Conservation (phyloP, 1,140 invertebrate species). For the Periplaneta americana region DNA sequence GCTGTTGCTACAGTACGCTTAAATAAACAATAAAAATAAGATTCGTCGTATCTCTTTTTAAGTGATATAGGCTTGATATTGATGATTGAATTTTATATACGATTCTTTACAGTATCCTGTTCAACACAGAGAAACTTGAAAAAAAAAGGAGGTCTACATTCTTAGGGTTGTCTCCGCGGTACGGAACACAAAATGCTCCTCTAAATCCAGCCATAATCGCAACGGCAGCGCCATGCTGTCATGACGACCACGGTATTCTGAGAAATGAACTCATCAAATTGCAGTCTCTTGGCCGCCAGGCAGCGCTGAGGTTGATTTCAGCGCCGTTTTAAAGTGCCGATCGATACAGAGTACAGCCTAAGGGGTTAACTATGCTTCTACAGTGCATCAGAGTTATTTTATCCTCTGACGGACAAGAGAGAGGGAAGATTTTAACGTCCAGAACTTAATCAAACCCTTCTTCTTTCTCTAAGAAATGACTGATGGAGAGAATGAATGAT, state of each 20-base stretch:
- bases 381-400: not conserved
- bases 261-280: not conserved
- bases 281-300: no score
- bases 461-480: not conserved
- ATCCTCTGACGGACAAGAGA: not conserved
- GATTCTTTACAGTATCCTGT: no score
- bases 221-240: not conserved
- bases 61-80: no score
- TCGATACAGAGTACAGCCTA: not conserved
- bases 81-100: no score
- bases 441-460: not conserved
- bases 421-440: not conserved
- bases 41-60: no score
- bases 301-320: not conserved
- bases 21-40: no score
- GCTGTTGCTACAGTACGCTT: no score
- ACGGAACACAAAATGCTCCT: no score
- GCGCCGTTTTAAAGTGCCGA: not conserved
- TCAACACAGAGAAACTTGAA: no score
- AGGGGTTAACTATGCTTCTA: not conserved
- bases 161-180: no score
- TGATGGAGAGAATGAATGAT: not conserved
- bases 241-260: not conserved
- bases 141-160: no score
- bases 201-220: not conserved